Evolutionary conservation across 2,888 invertebrate genomes (phyloP), one percentile per base, ranked within the genome.

Genomic region (Microchrysa polita): DNA sequence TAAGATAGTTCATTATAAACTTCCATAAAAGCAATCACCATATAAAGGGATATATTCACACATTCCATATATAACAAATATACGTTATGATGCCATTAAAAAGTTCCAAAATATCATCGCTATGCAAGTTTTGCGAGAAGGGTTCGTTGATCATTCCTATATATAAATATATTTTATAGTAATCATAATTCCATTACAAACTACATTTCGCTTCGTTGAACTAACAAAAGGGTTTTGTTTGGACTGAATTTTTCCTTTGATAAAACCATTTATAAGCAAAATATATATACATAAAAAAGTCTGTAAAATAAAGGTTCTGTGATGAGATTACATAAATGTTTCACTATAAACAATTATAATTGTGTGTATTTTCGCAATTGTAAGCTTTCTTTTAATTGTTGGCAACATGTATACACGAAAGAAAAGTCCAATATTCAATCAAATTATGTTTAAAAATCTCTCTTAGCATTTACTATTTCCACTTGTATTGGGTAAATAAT

Each of bases 1-100:
- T 90, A 87, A 10, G 48, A n/a, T 88, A 80, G 16, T 20, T 55
- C 16, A 55, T 16, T 20, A 55, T 52, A 12, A 63, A 20, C 65
- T 67, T 67, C 52, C 65, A 67, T 34, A 48, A n/a, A 67, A 67
- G 65, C 65, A 67, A 67, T 67, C 60, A 60, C 23, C 2, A 60
- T n/a, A n/a, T 48, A 48, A 12, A 7, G 5, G 48, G 12, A 10
- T 10, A 48, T 48, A 48, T n/a, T 48, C 4, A n/a, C 2, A 4
- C 14, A 48, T 48, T 59, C 27, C 59, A 22, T 22, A 57, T 16
- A 20, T 9, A 59, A n/a, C 5, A 23, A 1, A 59, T 5, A 48
- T 48, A 48, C 48, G 12, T 12, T 18, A 63, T n/a, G 14, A 63
- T 40, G 7, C 61, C 12, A 63, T n/a, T 16, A 63, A 7, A 34